phyloP scores from a whole-genome alignment of 2,888 invertebrate species.

The Tanypteryx hageni region DNA sequence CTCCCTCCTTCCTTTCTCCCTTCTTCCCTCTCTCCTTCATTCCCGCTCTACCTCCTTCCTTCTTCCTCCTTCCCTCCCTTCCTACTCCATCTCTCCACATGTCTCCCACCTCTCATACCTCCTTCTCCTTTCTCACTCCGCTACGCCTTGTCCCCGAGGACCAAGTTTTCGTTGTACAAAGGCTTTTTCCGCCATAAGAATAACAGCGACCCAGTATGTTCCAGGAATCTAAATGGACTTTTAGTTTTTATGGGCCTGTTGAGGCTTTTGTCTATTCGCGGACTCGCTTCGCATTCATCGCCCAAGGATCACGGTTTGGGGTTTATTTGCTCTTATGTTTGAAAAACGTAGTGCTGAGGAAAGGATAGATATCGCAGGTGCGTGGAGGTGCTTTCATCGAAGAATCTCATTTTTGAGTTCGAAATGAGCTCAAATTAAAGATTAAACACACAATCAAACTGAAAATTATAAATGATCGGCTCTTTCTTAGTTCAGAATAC shows the following conservation, averaged over 20 bases:
- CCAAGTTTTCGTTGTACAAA: background rate
- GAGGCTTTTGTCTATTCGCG: background rate
- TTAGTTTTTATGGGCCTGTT: background rate
- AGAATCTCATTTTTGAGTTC: no score
- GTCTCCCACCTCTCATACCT: background rate
- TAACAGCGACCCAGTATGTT: background rate
- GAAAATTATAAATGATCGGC: no score
- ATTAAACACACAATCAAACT: no score
- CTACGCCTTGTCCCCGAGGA: background rate
- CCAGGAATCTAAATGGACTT: conserved; percentile 10
- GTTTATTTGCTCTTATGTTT: no score
- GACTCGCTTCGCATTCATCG: background rate
- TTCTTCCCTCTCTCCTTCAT: no score
- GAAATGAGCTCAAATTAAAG: no score
- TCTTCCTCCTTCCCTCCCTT: background rate
- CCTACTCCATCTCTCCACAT: background rate
- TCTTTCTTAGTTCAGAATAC: no score
- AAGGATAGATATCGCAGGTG: no score
- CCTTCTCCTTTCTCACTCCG: background rate
- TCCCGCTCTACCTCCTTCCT: background rate
- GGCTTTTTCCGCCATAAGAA: background rate
- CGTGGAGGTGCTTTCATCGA: no score
- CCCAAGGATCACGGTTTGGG: background rate
- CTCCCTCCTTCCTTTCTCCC: no score
- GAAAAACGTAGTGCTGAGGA: no score